Base-by-base conservation (phyloP, 2,797 vertebrate genomes). In the Propithecus deckenii region DNA sequence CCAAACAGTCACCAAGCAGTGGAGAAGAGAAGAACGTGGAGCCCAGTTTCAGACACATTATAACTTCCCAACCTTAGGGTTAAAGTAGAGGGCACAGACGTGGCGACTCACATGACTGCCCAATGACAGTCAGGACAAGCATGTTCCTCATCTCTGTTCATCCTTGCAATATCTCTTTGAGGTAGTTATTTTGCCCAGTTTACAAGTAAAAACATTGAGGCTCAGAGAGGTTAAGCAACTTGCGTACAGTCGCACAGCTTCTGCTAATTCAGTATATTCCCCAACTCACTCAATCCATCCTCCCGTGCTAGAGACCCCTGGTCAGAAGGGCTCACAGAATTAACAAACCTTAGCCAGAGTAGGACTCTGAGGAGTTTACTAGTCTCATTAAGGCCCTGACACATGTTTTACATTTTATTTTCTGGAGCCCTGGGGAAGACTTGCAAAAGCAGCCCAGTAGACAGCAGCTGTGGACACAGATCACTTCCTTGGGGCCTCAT, bases 331-430 rank as follows among this genome's bases (percentile, higher is more conserved):
- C 76, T 88, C 38, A n/a, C 25, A 28, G 72, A 93, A 84, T 78
- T 67, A 69, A 46, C 67, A 85, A 28, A 72, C 55, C 46, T 80
- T 85, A 90, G 59, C 28, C 69, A 69, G 61, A 67, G 35, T 61
- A 25, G 35, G 74, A 43, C 50, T 43, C 86, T 41, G 46, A 80
- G 80, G 86, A 89, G 41, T 38, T 96, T 52, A 35, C 32, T 28
- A 55, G 63, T 43, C 50, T 59, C 92, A 43, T 87, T 61, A 94
- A 96, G 72, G 22, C 57, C 59, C 61, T 41, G 43, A 69, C 74
- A 78, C 0, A 4, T 92, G 92, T 97, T 96, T 94, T 75, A 32
- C 67, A 95, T 96, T 95, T 85, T 28, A 48, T 95, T 92, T 94
- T 35, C 80, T 32, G 46, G 12, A 89, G 28, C 61, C 74, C 96